Evolutionary conservation across 2,797 vertebrate genomes (phyloP).

Genomic region (Lacerta bilineata): DNA sequence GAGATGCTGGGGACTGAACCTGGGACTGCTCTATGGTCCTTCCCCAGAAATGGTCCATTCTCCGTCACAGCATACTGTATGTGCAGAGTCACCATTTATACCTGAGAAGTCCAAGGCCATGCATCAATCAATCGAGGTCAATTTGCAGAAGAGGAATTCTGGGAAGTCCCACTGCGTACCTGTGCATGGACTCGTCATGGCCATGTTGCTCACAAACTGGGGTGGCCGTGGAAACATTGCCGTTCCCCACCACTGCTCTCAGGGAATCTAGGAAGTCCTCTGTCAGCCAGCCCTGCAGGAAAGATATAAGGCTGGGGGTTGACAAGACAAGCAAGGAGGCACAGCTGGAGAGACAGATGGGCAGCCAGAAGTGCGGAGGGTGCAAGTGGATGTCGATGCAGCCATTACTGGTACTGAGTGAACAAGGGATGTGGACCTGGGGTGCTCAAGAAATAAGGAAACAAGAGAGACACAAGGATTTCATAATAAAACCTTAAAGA

Average conservation of each 20-base stretch:
- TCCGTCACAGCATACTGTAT: too few relatives aligned
- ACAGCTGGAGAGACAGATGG: neutral
- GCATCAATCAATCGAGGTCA: neutral
- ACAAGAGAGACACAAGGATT: too few relatives aligned
- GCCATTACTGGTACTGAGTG: too few relatives aligned
- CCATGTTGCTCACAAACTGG: constrained; percentile 88
- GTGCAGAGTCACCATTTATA: too few relatives aligned
- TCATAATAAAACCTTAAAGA: too few relatives aligned
- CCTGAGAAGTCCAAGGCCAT: neutral
- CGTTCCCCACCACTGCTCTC: constrained; percentile 79
- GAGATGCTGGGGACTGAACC: too few relatives aligned
- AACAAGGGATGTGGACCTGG: too few relatives aligned
- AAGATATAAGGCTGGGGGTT: too few relatives aligned
- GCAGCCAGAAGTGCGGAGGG: neutral
- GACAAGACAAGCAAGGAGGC: neutral
- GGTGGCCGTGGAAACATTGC: constrained; percentile 79
- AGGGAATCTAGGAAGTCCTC: constrained; percentile 79
- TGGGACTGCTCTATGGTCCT: too few relatives aligned
- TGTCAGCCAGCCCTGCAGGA: constrained; percentile 71
- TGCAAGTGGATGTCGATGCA: neutral
- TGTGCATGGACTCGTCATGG: constrained; percentile 89
- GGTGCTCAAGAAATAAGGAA: too few relatives aligned
- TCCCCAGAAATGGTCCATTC: too few relatives aligned
- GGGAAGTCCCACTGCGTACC: constrained; percentile 66
- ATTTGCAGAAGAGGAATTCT: too few relatives aligned